These are phyloP conservation scores for Lutraria lutraria DNA, from an alignment of 2,888 invertebrate species.

Conservation along the genomic window DNA sequence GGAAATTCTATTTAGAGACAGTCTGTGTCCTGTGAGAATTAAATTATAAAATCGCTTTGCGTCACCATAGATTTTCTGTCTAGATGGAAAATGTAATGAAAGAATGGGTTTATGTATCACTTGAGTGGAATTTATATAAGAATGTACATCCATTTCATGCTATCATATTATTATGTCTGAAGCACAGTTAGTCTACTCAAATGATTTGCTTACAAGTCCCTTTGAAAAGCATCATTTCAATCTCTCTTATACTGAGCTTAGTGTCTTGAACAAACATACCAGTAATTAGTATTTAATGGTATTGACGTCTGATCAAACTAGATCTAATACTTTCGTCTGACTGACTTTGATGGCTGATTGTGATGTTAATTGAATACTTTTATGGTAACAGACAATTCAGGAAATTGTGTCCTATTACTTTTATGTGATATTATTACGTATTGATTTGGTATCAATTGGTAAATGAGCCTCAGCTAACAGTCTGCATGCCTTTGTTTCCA, in stretches of 20 bases:
- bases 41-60: not conserved
- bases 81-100: not conserved
- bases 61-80: constrained; percentile 3
- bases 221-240: too few relatives aligned
- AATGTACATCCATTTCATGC: not conserved
- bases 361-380: not conserved
- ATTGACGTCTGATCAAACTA: not conserved
- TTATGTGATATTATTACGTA: not conserved
- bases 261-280: too few relatives aligned
- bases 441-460: not conserved
- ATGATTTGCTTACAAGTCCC: too few relatives aligned
- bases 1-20: not conserved
- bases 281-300: not conserved
- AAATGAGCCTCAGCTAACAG: not conserved
- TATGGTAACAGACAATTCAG: not conserved
- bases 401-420: not conserved
- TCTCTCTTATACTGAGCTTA: too few relatives aligned
- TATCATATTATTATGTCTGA: not conserved
- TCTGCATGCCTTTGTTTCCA: not conserved
- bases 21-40: not conserved
- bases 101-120: not conserved
- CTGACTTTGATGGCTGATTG: not conserved
- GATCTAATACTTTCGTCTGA: not conserved
- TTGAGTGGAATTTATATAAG: not conserved
- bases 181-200: too few relatives aligned